Base-by-base conservation (phyloP, 1,140 invertebrate species). In the Drosophila suzukii region DNA sequence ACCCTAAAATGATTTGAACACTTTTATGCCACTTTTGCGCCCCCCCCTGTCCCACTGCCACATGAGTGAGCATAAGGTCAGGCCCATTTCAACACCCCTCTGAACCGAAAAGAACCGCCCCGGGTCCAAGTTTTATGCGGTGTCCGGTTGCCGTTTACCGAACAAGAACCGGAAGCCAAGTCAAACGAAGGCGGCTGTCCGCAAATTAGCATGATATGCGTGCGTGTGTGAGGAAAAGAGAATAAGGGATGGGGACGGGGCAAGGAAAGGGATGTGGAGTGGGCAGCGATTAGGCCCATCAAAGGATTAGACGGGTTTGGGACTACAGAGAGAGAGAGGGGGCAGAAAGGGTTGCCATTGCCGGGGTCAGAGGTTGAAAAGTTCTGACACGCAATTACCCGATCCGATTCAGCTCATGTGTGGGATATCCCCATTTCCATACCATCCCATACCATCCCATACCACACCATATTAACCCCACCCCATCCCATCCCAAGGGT, bases 141-240 rank as follows among this genome's bases (percentile, higher is more conserved):
- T 89, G 84, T 89, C 85, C 84, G 85, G 84, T 89, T 84, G 68
- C 77, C 53, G 53, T 66, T 66, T 66, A 50, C 55, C 49, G 59
- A 63, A 72, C 82, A 70, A 58, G 81, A 85, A 78, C 63, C 80
- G 84, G 84, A 89, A 89, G 84, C 73, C 77, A 66, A 89, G 80
- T 89, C 84, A 90, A 89, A 89, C 77, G 80, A 89, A 89, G 81
- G 65, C 77, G 84, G 84, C 80, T 89, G 81, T 89, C 84, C 84
- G 85, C 84, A 89, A 89, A 89, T 89, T 89, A 89, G 84, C 84
- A 89, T 89, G 73, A 89, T 82, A 70, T 56, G 63, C 43, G 34
- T 49, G 24, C 43, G 53, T 47, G 55, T 56, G 50, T 54, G 46
- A 10, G 13, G 53, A 13, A 6, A 4, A 10, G 15, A 3, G 11